Conservation (phyloP, 2,797 vertebrate genomes). For the Pogoniulus pusillus region DNA sequence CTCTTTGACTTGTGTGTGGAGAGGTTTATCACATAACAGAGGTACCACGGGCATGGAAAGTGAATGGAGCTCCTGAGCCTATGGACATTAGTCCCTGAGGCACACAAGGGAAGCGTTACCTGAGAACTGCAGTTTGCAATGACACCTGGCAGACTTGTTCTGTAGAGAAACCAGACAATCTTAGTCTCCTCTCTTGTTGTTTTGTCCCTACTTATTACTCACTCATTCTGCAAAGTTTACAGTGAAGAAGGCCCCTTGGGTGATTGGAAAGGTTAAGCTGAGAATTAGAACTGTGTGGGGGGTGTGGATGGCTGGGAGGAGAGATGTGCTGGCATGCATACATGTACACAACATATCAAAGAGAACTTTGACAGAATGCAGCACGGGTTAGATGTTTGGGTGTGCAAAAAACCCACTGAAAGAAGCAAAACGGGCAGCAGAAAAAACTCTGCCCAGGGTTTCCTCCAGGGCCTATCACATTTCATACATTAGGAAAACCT, state of each 20-base stretch:
- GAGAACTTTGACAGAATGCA: neutral
- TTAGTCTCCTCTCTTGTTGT: neutral
- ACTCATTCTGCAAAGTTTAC: neutral
- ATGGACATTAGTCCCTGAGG: neutral
- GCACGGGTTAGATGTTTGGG: neutral
- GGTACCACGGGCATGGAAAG: neutral
- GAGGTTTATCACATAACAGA: neutral
- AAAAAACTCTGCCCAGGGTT: neutral
- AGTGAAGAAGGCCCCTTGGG: neutral
- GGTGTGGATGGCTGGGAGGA: neutral
- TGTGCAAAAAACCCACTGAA: neutral
- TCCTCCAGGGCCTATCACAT: neutral
- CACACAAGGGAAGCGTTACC: fast-evolving
- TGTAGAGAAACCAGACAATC: neutral
- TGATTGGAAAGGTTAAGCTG: neutral
- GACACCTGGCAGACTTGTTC: neutral
- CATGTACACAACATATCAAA: fast-evolving
- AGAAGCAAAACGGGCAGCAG: neutral
- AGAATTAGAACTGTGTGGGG: neutral
- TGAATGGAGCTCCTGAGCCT: neutral
- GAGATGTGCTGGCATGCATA: neutral
- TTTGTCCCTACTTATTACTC: neutral
- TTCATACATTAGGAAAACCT: neutral
- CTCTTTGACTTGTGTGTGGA: neutral
- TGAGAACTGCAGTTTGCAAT: neutral